These are phyloP conservation scores for Meloidogyne hapla DNA, from an alignment of 1,140 invertebrate genomes.

Conservation along the genomic window DNA sequence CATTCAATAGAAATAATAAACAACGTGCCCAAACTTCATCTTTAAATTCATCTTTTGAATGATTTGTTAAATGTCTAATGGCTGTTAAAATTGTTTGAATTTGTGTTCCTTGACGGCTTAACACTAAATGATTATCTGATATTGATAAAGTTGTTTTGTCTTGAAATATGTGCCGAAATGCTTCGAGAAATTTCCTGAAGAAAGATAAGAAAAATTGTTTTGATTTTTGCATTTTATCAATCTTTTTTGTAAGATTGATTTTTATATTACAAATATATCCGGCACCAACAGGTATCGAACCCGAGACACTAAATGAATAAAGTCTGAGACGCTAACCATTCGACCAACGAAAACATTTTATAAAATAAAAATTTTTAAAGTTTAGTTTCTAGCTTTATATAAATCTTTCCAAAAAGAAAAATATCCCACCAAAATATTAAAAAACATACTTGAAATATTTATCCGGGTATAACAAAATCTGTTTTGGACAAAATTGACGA, in stretches of 20 bases:
- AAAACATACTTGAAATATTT: constrained; percentile 44
- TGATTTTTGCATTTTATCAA: too few species aligned
- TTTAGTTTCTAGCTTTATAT: too few species aligned
- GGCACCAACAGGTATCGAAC: too few species aligned
- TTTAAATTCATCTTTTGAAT: constrained; percentile 41
- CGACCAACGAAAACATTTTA: too few species aligned
- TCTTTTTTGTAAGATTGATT: too few species aligned
- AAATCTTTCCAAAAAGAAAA: too few species aligned
- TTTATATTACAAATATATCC: too few species aligned
- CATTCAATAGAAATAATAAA: constrained; percentile 41
- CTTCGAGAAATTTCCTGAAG: constrained; percentile 48
- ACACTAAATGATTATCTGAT: constrained; percentile 3
- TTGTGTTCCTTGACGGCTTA: constrained; percentile 44
- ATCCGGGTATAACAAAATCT: constrained; percentile 31
- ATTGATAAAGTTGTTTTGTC: constrained; percentile 8
- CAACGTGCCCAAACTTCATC: constrained; percentile 47
- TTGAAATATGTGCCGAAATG: constrained; percentile 42
- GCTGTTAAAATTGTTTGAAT: constrained; percentile 45
- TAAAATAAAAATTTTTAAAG: too few species aligned
- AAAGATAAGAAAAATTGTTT: constrained; percentile 11
- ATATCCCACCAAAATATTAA: constrained; percentile 7
- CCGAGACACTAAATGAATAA: too few species aligned
- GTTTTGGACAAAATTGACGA: constrained; percentile 43
- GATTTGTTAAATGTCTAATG: constrained; percentile 28
- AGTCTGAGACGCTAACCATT: too few species aligned